Evolutionary conservation across 37 sponge, comb jelly and placozoan species (phyloP).

Genomic region (Agelas oroides): DNA sequence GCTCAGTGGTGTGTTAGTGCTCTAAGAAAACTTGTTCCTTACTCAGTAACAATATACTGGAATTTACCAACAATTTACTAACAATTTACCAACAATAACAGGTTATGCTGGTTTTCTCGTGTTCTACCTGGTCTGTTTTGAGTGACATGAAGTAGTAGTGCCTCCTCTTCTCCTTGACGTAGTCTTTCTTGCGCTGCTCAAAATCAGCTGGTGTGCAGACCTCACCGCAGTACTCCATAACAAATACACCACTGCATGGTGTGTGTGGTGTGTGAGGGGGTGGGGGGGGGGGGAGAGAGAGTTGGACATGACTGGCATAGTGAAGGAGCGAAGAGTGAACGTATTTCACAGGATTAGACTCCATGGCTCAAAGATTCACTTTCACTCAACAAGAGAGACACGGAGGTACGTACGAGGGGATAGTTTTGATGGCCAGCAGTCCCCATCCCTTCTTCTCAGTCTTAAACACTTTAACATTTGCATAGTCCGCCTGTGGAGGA

Average conservation of each 20-base stretch:
- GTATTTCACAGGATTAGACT: no score
- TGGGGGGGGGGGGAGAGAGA: background rate
- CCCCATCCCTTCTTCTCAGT: constrained; percentile 98
- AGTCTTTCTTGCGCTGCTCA: constrained; percentile 81
- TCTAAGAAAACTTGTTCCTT: no score
- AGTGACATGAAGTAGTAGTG: constrained; percentile 99
- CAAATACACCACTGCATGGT: constrained; percentile 76
- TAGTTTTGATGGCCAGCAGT: constrained; percentile 64
- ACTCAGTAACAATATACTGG: no score
- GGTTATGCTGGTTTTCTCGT: no score
- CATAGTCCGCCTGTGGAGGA: constrained; percentile 71
- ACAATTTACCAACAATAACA: no score
- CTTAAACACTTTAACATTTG: constrained; percentile 84
- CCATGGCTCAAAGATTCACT: no score
- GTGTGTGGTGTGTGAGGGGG: background rate
- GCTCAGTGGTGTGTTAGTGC: no score
- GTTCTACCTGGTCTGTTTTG: constrained; percentile 92
- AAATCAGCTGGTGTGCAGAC: constrained; percentile 88
- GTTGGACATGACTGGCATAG: background rate
- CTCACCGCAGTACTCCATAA: constrained; percentile 99
- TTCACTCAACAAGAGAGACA: no score
- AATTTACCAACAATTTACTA: no score
- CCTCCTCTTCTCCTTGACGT: constrained; percentile 75
- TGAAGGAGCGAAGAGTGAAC: background rate
- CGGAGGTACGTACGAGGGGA: constrained; percentile 5